Percentiles rank a stretch among this genome's conserved stretches.
These are phyloP conservation scores for Agrochola litura DNA, from an alignment of 2,888 invertebrate species.

Conservation along the genomic window DNA sequence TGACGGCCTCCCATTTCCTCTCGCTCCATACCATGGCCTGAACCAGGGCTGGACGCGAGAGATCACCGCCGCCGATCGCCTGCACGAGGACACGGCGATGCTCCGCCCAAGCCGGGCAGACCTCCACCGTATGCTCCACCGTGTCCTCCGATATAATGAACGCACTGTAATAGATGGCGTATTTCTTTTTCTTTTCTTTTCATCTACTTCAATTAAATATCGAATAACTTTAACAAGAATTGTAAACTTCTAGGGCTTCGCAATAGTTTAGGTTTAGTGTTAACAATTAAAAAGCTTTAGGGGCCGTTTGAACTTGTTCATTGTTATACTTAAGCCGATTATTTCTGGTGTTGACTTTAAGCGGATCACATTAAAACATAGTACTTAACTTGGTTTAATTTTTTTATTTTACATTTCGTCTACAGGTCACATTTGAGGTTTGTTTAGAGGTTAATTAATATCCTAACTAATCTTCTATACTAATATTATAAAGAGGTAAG, in stretches of 20 bases:
- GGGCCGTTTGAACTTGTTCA: conserved; percentile 47
- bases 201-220: neutral
- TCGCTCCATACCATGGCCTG: too few species aligned
- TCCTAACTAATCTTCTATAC: too few species aligned
- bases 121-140: too few species aligned
- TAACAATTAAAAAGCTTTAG: conserved; percentile 52
- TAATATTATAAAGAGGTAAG: too few species aligned
- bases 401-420: conserved; percentile 31
- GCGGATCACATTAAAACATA: conserved; percentile 58
- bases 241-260: conserved; percentile 28
- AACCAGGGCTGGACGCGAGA: too few species aligned
- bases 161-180: too few species aligned
- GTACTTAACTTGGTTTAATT: conserved; percentile 35
- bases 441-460: neutral
- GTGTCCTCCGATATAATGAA: too few species aligned
- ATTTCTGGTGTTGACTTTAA: conserved; percentile 60
- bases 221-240: neutral
- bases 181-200: too few species aligned
- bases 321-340: conserved; percentile 61
- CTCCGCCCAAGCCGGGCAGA: too few species aligned
- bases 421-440: conserved; percentile 7
- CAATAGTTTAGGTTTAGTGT: conserved; percentile 36
- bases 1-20: too few species aligned
- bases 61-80: too few species aligned
- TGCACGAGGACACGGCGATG: too few species aligned